These are phyloP conservation scores for Struthidea cinerea DNA, from an alignment of 2,113 vertebrate species.

Conservation along the genomic window DNA sequence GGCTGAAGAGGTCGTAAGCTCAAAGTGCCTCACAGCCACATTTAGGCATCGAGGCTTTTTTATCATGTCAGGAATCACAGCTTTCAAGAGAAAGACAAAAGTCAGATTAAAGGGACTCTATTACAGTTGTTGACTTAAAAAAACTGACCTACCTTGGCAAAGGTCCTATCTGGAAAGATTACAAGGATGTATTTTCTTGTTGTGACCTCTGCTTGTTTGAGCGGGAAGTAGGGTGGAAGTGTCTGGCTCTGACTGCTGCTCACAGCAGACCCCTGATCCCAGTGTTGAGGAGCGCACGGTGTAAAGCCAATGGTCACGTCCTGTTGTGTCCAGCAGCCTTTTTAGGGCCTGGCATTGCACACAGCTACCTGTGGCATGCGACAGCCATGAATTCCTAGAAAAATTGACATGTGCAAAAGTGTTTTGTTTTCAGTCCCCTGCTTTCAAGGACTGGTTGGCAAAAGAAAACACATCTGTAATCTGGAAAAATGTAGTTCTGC, in stretches of 20 bases:
- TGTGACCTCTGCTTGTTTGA: background rate
- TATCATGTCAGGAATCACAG: background rate
- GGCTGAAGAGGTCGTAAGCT: background rate
- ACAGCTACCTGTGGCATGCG: background rate
- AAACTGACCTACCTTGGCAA: background rate
- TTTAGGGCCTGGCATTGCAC: background rate
- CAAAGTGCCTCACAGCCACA: background rate
- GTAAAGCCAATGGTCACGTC: background rate
- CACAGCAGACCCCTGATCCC: background rate
- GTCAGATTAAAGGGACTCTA: background rate
- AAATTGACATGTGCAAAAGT: accelerated
- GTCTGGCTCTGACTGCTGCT: background rate
- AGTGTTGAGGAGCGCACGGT: accelerated
- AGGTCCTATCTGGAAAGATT: background rate
- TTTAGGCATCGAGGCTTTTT: background rate
- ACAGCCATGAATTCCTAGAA: background rate
- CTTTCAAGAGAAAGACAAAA: background rate
- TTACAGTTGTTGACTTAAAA: background rate
- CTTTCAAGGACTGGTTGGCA: constrained; percentile 7
- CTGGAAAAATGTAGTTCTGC: constrained; percentile 28
- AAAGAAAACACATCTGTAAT: constrained; percentile 36
- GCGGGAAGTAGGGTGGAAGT: background rate
- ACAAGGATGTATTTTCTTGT: constrained; percentile 23
- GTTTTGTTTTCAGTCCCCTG: background rate
- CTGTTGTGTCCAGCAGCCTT: background rate